Evolutionary conservation across 1,140 invertebrate genomes (phyloP), one percentile per base, ranked within the genome.

Genomic region (Panagrolaimus sp.): DNA sequence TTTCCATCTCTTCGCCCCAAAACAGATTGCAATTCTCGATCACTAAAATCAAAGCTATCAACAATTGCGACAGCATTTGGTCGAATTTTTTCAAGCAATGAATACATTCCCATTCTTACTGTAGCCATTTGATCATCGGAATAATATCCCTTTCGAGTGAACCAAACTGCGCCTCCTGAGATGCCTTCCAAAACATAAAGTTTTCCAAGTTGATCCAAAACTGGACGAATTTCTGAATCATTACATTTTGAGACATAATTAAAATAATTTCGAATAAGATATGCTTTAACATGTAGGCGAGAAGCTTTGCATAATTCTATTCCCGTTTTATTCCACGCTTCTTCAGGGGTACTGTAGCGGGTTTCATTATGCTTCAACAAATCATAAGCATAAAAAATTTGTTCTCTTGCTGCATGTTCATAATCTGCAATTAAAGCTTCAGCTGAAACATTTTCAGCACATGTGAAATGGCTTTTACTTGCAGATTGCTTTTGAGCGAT

Each of bases 61-160:
- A 95, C 92, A 13, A 95, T 85, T 5, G 89, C 88, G 0, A 96
- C 89, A n/a, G 91, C 91, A 85, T 95, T 92, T 5, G 90, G 90
- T 68, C 92, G 87, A 31, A 96, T 87, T 1, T 85, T 79, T 5
- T 83, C 81, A 43, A 95, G 83, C 20, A 91, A 84, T 16, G 87
- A 86, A 74, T 90, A 88, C 42, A 92, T 83, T 63, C 88, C 87
- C 9, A 27, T 25, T 16, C 69, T 14, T 0, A 47, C 51, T 4
- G 51, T 57, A 5, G 51, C 20, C 8, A 57, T 57, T 57, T 57
- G 51, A n/a, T 27, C 51, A 23, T 57, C 51, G 4, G 20, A 25
- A 27, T 25, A 57, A 27, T 20, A 57, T 0, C 51, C 11, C 9
- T 27, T 27, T 27, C 51, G 51, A 9, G 27, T 25, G 20, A 57